These are phyloP conservation scores for Ptilorrhoa leucosticta DNA, from an alignment of 2,113 vertebrate genomes.

Conservation along the genomic window DNA sequence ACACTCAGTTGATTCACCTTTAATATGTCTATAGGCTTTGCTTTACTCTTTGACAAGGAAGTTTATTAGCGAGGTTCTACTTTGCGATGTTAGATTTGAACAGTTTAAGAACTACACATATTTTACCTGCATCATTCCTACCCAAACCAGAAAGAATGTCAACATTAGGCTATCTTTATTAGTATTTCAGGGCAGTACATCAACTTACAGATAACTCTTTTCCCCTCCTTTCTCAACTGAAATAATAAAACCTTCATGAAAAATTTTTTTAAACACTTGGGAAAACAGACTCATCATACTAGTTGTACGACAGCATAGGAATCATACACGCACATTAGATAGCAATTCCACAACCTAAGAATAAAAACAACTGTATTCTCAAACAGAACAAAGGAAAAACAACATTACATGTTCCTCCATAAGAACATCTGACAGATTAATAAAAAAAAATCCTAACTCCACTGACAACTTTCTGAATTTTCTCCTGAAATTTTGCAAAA, in stretches of 20 bases:
- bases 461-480: not conserved
- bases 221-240: not conserved
- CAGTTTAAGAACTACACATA: not conserved
- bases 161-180: not conserved
- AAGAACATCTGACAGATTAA: not conserved
- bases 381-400: not conserved
- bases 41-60: not conserved
- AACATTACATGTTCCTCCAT: not conserved
- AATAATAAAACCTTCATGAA: not conserved
- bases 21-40: not conserved
- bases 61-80: not conserved
- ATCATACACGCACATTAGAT: fast-evolving
- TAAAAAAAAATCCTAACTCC: not conserved
- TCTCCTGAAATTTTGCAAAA: not conserved
- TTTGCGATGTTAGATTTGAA: not conserved
- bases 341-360: not conserved
- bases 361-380: not conserved
- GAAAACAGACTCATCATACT: not conserved
- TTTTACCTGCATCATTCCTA: not conserved
- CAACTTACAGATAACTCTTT: fast-evolving
- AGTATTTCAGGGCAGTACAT: not conserved
- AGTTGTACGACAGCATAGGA: not conserved
- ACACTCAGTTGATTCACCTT: not conserved
- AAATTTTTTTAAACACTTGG: not conserved
- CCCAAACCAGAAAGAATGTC: not conserved